phyloP scores from a whole-genome alignment of 2,113 vertebrate species.

The Phalacrocorax carbo region DNA sequence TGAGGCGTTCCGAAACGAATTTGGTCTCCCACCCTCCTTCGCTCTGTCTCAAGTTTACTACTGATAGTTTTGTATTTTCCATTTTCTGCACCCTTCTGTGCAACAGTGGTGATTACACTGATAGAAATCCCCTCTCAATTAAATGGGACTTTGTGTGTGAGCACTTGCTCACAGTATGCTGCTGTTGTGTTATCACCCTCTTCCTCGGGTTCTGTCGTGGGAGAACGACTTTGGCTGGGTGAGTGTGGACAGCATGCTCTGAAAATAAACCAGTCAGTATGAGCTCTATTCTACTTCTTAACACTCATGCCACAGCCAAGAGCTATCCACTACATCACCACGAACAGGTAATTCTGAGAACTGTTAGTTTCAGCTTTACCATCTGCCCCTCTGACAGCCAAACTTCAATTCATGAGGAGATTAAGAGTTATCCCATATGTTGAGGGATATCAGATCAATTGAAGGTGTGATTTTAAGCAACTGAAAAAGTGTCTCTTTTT shows the following conservation, averaged over 20 bases:
- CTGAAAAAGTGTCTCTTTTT: not conserved
- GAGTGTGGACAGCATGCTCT: not conserved
- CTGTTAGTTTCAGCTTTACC: not conserved
- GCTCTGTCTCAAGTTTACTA: not conserved
- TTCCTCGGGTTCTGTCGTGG: not conserved
- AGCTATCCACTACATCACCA: not conserved
- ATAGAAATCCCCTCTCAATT: not conserved
- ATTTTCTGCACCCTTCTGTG: not conserved
- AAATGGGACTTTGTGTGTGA: not conserved
- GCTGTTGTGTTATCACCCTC: not conserved
- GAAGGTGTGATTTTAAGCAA: not conserved
- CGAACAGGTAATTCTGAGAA: not conserved
- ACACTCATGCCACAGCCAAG: not conserved
- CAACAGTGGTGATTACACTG: not conserved
- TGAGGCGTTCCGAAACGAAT: not conserved
- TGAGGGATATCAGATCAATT: not conserved
- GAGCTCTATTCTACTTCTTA: not conserved
- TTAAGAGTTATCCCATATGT: not conserved
- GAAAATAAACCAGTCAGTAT: not conserved
- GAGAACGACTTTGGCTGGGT: not conserved
- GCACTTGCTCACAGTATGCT: not conserved
- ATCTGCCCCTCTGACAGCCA: not conserved
- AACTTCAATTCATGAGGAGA: not conserved
- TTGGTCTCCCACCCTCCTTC: not conserved
- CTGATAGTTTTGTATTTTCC: not conserved